Base-by-base conservation (phyloP, 2,113 vertebrate species). In the Platichthys stellatus region DNA sequence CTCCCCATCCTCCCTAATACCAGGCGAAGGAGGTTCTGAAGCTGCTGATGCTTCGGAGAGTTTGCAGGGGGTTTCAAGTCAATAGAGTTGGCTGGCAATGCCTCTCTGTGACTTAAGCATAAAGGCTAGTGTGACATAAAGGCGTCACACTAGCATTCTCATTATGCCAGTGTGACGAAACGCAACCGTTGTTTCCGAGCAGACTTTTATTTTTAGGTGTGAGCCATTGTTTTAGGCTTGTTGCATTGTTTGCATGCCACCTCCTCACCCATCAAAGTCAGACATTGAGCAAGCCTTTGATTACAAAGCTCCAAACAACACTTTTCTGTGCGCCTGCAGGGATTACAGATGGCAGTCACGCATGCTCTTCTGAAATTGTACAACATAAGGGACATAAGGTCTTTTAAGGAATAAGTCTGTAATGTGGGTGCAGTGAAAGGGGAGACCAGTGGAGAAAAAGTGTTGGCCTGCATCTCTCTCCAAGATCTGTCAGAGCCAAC, bases 201-300 rank as follows among this genome's bases (percentile, higher is more conserved):
- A 61, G 24, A 64, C 74, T 18, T 69, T 75, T 83, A 86, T 83
- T 89, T 84, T 87, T 85, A 83, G 72, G 61, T 23, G 43, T 28
- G 17, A 72, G 72, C 74, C 81, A 63, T 84, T 81, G 77, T 85
- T 80, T 77, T n/a, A 66, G 68, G 72, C 58, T 63, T 65, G 38
- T 53, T 62, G 43, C 72, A 64, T 57, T 87, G 76, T 82, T 86
- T 70, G 65, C 2, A 3, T 53, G 71, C 81, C 76, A 80, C 78
- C 83, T 82, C 72, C 80, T 80, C 82, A 58, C 23, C 23, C 31
- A 61, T 85, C 83, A 81, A 72, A 70, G 62, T 76, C 62, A 57
- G 69, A 60, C 45, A 49, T 45, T 69, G 63, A 84, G 26, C 56
- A 49, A 70, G 66, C 66, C 59, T 67, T 84, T 79, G 45, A 71